Evolutionary conservation across 2,888 invertebrate genomes (phyloP).

Genomic region (Encarsia formosa): DNA sequence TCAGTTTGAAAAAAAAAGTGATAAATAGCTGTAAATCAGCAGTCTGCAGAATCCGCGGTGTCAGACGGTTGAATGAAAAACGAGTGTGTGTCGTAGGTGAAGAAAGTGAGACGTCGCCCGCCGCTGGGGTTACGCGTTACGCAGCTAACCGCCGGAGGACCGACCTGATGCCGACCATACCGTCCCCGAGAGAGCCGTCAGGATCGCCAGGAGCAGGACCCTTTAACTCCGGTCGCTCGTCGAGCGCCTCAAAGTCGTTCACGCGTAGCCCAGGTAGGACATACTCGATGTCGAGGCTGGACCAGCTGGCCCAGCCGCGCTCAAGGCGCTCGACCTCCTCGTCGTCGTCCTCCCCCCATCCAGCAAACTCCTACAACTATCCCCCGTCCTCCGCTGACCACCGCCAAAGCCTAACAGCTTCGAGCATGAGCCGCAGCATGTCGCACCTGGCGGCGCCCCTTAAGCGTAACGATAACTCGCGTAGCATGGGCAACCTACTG

Average conservation of each 20-base stretch:
- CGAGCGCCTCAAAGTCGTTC: conserved; percentile 47
- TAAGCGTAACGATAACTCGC: conserved; percentile 49
- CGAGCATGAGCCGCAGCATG: conserved; percentile 68
- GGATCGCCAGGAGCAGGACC: neutral
- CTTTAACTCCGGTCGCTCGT: conserved; percentile 12
- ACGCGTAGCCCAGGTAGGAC: conserved; percentile 74
- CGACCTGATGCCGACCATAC: conserved; percentile 86
- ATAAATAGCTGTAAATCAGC: no score
- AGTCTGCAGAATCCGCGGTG: no score
- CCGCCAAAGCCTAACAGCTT: conserved; percentile 45
- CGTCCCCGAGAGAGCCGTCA: conserved; percentile 61
- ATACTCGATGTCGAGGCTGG: conserved; percentile 89
- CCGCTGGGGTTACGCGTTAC: conserved; percentile 51
- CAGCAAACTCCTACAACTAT: conserved; percentile 38
- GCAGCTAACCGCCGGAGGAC: conserved; percentile 82
- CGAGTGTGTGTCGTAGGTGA: conserved; percentile 23
- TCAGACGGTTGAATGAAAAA: no score
- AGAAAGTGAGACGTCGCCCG: conserved; percentile 3
- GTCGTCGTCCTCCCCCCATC: conserved; percentile 43
- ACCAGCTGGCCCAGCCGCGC: conserved; percentile 74
- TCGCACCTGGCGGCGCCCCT: conserved; percentile 60
- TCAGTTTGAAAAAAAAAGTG: no score
- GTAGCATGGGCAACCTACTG: conserved; percentile 50
- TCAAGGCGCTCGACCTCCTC: conserved; percentile 52
- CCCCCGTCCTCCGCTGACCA: conserved; percentile 35